Evolutionary conservation across 2,888 invertebrate genomes (phyloP).

Genomic region (Neria commutata): DNA sequence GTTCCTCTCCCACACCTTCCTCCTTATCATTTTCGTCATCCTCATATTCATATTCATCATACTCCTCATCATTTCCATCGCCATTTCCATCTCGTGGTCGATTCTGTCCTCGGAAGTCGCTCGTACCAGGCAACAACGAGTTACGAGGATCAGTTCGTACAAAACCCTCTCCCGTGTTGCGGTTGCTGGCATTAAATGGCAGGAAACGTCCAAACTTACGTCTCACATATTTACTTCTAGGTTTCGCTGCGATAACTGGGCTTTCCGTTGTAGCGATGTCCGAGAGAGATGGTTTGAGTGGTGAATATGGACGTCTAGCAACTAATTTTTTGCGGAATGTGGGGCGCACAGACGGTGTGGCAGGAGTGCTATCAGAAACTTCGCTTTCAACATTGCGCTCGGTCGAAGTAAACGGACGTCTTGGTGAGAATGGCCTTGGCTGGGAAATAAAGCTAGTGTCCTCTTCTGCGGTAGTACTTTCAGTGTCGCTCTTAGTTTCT

Average conservation of each 20-base stretch:
- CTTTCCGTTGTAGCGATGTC: constrained; percentile 30
- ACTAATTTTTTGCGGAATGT: constrained; percentile 47
- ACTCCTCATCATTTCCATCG: constrained; percentile 16
- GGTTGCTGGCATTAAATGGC: constrained; percentile 43
- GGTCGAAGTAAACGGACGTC: too few species aligned
- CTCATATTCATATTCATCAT: constrained; percentile 31
- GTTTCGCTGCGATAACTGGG: constrained; percentile 31
- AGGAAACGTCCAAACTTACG: constrained; percentile 47
- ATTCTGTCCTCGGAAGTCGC: constrained; percentile 40
- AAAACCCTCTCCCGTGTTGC: constrained; percentile 42
- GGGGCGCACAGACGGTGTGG: constrained; percentile 28
- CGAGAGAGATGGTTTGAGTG: constrained; percentile 31
- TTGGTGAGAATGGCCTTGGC: too few species aligned
- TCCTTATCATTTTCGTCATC: constrained; percentile 31
- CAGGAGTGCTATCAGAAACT: too few species aligned
- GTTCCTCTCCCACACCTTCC: constrained; percentile 29
- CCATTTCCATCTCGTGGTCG: constrained; percentile 10
- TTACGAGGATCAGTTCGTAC: constrained; percentile 41
- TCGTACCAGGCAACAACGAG: constrained; percentile 38
- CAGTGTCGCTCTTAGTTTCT: constrained; percentile 9
- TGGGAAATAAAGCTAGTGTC: too few species aligned
- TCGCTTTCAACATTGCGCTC: too few species aligned
- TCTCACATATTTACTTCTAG: constrained; percentile 42
- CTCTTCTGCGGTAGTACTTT: background rate
- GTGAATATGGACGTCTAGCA: constrained; percentile 47